Base-by-base conservation (phyloP, 2,888 invertebrate species). In the Pyrocoelia pectoralis region DNA sequence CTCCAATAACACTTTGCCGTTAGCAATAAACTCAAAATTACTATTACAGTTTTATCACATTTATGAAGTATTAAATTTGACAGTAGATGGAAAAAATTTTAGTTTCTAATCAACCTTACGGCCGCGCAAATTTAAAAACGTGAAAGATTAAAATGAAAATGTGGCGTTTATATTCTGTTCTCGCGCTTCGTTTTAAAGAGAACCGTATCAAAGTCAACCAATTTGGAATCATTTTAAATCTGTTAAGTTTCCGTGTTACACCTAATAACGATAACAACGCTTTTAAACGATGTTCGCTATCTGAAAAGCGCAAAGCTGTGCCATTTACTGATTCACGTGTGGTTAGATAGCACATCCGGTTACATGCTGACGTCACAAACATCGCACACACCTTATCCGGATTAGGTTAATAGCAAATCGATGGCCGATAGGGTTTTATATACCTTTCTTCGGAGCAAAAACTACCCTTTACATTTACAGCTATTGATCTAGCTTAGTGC, bases 341-440 rank as follows among this genome's bases (percentile, higher is more conserved):
- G 60, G 65, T 56, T 61, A 65, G 65, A 65, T 65, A 65, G 60
- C 65, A 61, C 61, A 65, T 65, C 65, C 65, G 65, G 61, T 38
- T 65, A 65, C 65, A 65, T 53, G 56, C 55, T 65, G 60, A 60
- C 57, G 61, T 60, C 65, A 60, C 56, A 49, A 54, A 57, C 60
- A 61, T 65, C 61, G 56, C 57, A 48, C 57, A 63, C 61, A 60
- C 66, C 66, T 67, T 67, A 67, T 64, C 60, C 57, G 60, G 60
- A 64, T 67, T 64, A 67, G 56, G 66, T 60, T 67, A 67, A 67
- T 67, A 67, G 66, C 33, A 67, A 67, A 67, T 67, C 66, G 63
- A 67, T 67, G 56, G 59, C 53, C 51, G 66, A 64, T 67, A 60
- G 58, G 52, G 61, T 64, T 64, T 67, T 67, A 67, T 64, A 61